These are phyloP conservation scores for Leuciscus waleckii DNA, from an alignment of 2,797 vertebrate genomes.

Conservation along the genomic window DNA sequence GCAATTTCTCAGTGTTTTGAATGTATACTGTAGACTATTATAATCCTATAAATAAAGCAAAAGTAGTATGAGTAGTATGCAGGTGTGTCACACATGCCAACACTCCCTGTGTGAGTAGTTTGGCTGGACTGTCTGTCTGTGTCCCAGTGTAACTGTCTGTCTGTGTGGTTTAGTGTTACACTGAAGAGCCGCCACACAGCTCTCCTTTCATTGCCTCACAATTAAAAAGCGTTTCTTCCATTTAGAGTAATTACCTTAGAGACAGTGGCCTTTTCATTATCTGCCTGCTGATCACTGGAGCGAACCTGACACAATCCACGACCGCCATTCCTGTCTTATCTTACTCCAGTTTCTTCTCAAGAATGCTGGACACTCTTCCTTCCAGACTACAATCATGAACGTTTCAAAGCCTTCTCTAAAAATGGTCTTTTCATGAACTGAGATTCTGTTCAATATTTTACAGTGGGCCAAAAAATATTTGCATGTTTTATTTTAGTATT, in stretches of 20 bases:
- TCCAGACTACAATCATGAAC: neutral
- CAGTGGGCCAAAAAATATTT: neutral
- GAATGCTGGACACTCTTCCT: neutral
- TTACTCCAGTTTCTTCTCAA: conserved; percentile 43
- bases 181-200: conserved; percentile 66
- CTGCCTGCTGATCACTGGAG: conserved; percentile 62
- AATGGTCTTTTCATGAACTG: neutral
- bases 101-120: neutral
- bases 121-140: neutral
- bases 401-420: neutral
- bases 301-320: conserved; percentile 56
- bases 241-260: conserved; percentile 75
- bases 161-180: conserved; percentile 62
- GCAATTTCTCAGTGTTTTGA: neutral
- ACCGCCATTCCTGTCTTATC: conserved; percentile 69
- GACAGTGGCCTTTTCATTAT: conserved; percentile 72
- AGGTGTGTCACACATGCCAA: neutral
- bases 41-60: neutral
- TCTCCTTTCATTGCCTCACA: conserved; percentile 73
- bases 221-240: conserved; percentile 73
- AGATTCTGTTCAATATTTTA: neutral
- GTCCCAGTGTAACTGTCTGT: conserved; percentile 25
- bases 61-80: neutral
- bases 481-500: neutral
- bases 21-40: neutral